Evolutionary conservation across 2,797 vertebrate genomes (phyloP).

Genomic region (Erithacus rubecula): DNA sequence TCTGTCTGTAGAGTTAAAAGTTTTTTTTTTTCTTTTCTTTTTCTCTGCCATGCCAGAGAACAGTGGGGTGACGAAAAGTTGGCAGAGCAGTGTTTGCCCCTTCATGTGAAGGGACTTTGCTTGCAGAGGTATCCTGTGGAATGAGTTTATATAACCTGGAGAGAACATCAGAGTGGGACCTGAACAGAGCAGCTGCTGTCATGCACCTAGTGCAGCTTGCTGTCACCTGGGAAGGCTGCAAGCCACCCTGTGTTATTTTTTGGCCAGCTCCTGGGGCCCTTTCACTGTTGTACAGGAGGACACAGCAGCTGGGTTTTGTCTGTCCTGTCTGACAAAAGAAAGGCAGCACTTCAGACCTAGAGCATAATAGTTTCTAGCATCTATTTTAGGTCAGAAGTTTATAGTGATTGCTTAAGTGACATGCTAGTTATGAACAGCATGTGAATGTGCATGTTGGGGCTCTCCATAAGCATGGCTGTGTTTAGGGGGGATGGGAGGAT

Average conservation of each 20-base stretch:
- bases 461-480: background rate
- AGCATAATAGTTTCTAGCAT: background rate
- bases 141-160: background rate
- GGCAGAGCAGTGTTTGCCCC: background rate
- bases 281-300: background rate
- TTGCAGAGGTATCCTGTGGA: background rate
- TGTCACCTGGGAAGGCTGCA: background rate
- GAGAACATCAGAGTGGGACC: background rate
- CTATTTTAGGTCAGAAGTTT: background rate
- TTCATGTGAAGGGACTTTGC: background rate
- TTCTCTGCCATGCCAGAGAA: background rate
- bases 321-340: background rate
- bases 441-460: accelerated
- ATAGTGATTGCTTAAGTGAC: background rate
- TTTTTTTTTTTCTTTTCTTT: background rate
- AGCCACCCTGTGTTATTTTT: background rate
- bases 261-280: background rate
- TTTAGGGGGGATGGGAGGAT: background rate
- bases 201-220: background rate
- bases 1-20: background rate
- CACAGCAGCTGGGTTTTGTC: background rate
- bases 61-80: background rate
- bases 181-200: background rate
- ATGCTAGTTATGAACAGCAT: accelerated
- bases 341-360: background rate